phyloP scores from a whole-genome alignment of 2,797 vertebrate genomes.

The Halcyon chelicuti region DNA sequence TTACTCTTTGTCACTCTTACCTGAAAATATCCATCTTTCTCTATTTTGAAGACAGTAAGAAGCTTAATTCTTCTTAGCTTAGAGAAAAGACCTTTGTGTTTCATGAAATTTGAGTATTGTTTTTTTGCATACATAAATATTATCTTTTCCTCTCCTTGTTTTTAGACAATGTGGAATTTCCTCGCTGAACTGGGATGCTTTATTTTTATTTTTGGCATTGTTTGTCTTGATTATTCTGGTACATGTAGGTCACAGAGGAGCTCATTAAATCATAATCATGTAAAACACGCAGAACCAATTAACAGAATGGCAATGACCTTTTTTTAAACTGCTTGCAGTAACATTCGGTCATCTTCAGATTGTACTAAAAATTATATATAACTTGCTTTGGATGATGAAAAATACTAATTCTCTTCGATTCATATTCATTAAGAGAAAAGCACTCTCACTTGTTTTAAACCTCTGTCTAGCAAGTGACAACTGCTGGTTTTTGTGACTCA shows the following conservation, averaged over 20 bases:
- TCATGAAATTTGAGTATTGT: neutral
- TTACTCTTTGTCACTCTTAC: neutral
- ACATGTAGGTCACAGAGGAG: conserved; percentile 31
- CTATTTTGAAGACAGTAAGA: neutral
- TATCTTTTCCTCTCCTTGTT: neutral
- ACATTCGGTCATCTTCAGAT: neutral
- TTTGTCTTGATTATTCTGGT: conserved; percentile 45
- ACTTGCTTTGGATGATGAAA: neutral
- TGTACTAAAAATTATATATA: neutral
- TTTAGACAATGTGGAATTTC: neutral
- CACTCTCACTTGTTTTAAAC: neutral
- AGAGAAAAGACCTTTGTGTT: neutral
- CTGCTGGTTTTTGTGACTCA: neutral
- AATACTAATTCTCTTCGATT: neutral
- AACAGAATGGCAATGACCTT: neutral
- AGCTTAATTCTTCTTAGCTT: neutral
- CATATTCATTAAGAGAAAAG: neutral
- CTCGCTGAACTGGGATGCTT: neutral
- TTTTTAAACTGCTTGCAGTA: neutral
- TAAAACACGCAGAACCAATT: neutral
- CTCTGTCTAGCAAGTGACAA: neutral
- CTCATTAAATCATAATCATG: conserved; percentile 35
- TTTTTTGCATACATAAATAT: neutral
- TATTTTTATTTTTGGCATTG: neutral
- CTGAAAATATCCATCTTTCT: neutral